Percentiles rank a stretch among this genome's conserved stretches.
phyloP scores from a whole-genome alignment of 1,140 invertebrate species.

The Neodiprion virginianus region DNA sequence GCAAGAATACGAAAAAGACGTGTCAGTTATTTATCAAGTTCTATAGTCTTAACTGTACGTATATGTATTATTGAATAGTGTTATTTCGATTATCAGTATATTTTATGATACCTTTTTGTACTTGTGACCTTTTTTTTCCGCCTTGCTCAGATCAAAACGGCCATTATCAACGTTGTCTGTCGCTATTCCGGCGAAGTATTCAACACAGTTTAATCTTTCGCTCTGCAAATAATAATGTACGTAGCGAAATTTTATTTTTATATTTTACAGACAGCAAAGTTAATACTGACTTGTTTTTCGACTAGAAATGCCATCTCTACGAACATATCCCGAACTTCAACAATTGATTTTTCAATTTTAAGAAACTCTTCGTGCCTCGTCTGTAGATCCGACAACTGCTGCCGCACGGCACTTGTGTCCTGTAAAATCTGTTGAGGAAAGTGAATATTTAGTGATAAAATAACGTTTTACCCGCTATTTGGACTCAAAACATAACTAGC shows the following conservation, averaged over 20 bases:
- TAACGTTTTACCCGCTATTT: too few species aligned
- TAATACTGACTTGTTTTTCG: conserved; percentile 69
- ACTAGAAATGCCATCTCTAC: conserved; percentile 79
- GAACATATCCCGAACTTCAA: conserved; percentile 85
- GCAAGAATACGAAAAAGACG: conserved; percentile 39
- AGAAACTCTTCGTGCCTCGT: conserved; percentile 83
- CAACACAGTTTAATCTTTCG: conserved; percentile 74
- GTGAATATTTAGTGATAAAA: conserved; percentile 9
- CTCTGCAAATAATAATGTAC: conserved; percentile 62
- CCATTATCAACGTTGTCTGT: conserved; percentile 70
- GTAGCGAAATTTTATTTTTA: conserved; percentile 22
- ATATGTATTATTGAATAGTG: conserved; percentile 12
- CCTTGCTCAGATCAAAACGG: conserved; percentile 71
- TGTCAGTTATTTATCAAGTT: not conserved
- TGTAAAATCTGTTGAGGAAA: conserved; percentile 72
- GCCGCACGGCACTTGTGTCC: conserved; percentile 81
- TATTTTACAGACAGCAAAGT: conserved; percentile 14
- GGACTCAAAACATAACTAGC: conserved; percentile 19
- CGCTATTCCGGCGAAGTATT: conserved; percentile 74
- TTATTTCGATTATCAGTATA: too few species aligned
- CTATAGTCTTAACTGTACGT: not conserved
- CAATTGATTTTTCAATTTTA: conserved; percentile 82
- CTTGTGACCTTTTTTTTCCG: conserved; percentile 71
- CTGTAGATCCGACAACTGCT: conserved; percentile 82
- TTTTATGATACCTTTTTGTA: conserved; percentile 67